These are phyloP conservation scores for Platycheirus albimanus DNA, from an alignment of 2,888 invertebrate genomes.

Conservation along the genomic window DNA sequence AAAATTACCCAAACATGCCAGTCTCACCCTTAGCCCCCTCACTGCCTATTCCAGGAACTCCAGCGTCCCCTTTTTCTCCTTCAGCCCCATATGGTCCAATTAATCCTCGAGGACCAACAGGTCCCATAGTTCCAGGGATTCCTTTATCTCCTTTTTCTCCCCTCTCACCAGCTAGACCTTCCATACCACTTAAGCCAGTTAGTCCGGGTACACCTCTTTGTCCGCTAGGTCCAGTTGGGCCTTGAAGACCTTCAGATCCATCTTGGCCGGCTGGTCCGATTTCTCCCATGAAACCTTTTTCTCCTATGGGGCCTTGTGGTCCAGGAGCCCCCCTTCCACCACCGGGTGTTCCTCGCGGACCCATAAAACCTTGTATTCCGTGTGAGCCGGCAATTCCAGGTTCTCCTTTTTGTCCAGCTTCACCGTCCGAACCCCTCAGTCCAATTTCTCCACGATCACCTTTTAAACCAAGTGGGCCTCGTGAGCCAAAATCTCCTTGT, in stretches of 20 bases:
- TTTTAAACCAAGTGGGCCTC: constrained; percentile 88
- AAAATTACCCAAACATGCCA: constrained; percentile 87
- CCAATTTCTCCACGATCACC: constrained; percentile 94
- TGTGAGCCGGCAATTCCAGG: constrained; percentile 88
- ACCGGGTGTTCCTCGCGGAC: constrained; percentile 92
- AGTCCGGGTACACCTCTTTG: constrained; percentile 87
- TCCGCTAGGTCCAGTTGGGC: constrained; percentile 87
- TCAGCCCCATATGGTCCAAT: constrained; percentile 86
- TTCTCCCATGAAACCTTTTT: constrained; percentile 83
- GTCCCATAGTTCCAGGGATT: constrained; percentile 85
- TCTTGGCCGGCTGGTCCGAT: constrained; percentile 87
- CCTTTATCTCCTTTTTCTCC: constrained; percentile 89
- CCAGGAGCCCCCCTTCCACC: constrained; percentile 91
- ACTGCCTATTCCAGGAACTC: constrained; percentile 85
- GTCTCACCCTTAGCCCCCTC: constrained; percentile 90
- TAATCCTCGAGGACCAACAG: constrained; percentile 83
- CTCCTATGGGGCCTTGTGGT: constrained; percentile 85
- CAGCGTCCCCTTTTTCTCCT: constrained; percentile 85
- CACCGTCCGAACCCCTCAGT: constrained; percentile 90
- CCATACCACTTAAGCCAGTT: constrained; percentile 88
- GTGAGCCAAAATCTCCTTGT: constrained; percentile 91
- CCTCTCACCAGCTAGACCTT: constrained; percentile 90
- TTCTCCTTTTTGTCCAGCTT: constrained; percentile 91
- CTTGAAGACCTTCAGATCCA: constrained; percentile 88
- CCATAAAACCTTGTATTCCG: constrained; percentile 87